A percentile compares a stretch with the other conserved stretches of the same genome.
Evolutionary conservation across 2,113 vertebrate genomes (phyloP).

Genomic region (Grantiella picta): DNA sequence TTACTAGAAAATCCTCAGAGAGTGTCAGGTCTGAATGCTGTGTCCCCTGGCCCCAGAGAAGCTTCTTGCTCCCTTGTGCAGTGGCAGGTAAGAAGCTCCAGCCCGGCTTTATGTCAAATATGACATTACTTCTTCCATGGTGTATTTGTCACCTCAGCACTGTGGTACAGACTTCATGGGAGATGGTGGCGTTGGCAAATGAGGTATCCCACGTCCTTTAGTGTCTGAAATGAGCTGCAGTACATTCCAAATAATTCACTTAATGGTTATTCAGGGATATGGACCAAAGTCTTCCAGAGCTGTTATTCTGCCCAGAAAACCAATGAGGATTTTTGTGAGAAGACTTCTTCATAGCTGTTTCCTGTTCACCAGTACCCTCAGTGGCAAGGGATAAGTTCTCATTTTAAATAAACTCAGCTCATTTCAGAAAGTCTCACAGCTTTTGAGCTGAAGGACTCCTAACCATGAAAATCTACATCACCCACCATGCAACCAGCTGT

Average conservation of each 20-base stretch:
- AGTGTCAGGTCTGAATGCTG: not conserved
- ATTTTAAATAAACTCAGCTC: not conserved
- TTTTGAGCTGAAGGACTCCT: not conserved
- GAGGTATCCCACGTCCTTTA: not conserved
- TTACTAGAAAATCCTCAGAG: not conserved
- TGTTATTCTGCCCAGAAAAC: not conserved
- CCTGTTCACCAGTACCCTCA: not conserved
- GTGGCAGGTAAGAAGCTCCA: not conserved
- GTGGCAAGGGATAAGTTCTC: not conserved
- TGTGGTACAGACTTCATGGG: too few species aligned
- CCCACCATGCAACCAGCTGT: not conserved
- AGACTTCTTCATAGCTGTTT: not conserved
- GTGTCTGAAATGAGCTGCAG: not conserved
- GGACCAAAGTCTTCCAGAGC: not conserved
- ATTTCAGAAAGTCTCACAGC: not conserved
- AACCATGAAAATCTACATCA: not conserved
- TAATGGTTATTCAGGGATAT: not conserved
- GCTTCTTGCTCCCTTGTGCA: fast-evolving
- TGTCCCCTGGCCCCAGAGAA: not conserved
- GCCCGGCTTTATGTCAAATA: not conserved
- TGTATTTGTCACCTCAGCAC: not conserved
- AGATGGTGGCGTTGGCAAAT: not conserved
- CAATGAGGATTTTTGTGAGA: not conserved
- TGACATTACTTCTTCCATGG: not conserved
- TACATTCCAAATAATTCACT: not conserved